Conservation (phyloP, 2,888 invertebrate species). For the Drosophila yooni region DNA sequence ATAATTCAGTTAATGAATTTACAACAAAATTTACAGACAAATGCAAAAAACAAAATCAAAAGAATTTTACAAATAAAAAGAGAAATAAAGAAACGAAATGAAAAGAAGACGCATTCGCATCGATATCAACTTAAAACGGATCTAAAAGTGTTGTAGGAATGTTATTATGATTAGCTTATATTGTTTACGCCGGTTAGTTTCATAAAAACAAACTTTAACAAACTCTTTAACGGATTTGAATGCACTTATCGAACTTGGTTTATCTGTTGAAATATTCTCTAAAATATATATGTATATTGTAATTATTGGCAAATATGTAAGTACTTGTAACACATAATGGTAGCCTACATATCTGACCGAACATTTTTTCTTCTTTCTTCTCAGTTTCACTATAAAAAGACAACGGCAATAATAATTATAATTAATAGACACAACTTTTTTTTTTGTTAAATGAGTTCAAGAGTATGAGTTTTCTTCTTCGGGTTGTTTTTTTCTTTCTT, state of each 20-base stretch:
- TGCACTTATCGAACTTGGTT: slow-evolving; percentile 54
- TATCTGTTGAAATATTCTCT: slow-evolving; percentile 64
- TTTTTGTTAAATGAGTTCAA: slow-evolving; percentile 52
- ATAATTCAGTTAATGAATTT: slow-evolving; percentile 41
- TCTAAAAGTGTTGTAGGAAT: slow-evolving; percentile 80
- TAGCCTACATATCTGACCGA: slow-evolving; percentile 58
- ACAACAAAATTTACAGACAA: slow-evolving; percentile 59
- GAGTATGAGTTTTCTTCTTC: slow-evolving; percentile 44
- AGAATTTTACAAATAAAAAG: slow-evolving; percentile 35
- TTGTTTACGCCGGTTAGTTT: slow-evolving; percentile 54
- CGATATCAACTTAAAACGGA: slow-evolving; percentile 45
- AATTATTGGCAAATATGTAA: slow-evolving; percentile 62
- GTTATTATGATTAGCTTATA: slow-evolving; percentile 76
- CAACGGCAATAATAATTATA: slow-evolving; percentile 78
- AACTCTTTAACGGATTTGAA: slow-evolving; percentile 71
- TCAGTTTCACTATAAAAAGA: slow-evolving; percentile 67
- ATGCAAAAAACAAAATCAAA: slow-evolving; percentile 55
- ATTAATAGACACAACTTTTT: slow-evolving; percentile 64
- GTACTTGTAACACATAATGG: slow-evolving; percentile 58
- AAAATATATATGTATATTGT: slow-evolving; percentile 65
- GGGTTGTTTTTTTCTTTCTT: slow-evolving; percentile 46
- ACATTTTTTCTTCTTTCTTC: slow-evolving; percentile 29
- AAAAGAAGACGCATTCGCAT: slow-evolving; percentile 34
- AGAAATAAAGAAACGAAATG: not conserved
- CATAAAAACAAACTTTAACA: slow-evolving; percentile 77